Conservation (phyloP, 2,888 invertebrate species). For the Mythimna loreyi region DNA sequence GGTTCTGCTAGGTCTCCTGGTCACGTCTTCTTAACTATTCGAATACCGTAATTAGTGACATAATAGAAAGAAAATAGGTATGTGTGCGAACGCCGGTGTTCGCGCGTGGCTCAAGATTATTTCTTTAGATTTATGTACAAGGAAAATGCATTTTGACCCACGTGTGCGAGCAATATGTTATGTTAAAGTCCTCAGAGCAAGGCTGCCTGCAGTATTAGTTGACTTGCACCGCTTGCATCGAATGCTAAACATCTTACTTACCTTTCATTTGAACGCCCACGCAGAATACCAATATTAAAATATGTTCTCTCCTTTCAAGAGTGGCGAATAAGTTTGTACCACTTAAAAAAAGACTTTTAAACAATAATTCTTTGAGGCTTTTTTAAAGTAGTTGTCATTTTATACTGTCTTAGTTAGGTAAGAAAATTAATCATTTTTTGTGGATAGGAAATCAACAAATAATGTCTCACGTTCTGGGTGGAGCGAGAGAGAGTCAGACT, state of each 20-base stretch:
- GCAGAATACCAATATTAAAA: constrained; percentile 17
- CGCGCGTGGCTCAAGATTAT: too few relatives aligned
- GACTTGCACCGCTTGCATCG: constrained; percentile 2
- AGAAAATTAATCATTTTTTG: not conserved
- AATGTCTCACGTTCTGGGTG: too few relatives aligned
- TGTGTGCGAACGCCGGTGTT: too few relatives aligned
- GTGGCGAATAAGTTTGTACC: not conserved
- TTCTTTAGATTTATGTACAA: not conserved
- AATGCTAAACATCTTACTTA: constrained; percentile 37
- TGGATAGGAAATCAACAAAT: too few relatives aligned
- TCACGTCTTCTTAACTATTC: not conserved
- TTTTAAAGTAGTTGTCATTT: not conserved
- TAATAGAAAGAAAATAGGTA: too few relatives aligned
- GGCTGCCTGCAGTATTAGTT: constrained; percentile 29
- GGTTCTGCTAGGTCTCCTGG: not conserved
- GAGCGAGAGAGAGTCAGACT: too few relatives aligned
- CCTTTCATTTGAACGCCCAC: constrained; percentile 30
- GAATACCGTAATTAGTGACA: too few relatives aligned
- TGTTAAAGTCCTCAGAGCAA: constrained; percentile 23
- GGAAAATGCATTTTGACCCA: constrained; percentile 9
- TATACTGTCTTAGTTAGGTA: not conserved
- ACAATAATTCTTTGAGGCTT: not conserved
- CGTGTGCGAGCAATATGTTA: constrained; percentile 5
- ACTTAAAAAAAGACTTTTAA: not conserved
- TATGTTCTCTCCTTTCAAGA: constrained; percentile 2